Evolutionary conservation across 2,888 invertebrate species (phyloP).

Genomic region (Phalera bucephala): DNA sequence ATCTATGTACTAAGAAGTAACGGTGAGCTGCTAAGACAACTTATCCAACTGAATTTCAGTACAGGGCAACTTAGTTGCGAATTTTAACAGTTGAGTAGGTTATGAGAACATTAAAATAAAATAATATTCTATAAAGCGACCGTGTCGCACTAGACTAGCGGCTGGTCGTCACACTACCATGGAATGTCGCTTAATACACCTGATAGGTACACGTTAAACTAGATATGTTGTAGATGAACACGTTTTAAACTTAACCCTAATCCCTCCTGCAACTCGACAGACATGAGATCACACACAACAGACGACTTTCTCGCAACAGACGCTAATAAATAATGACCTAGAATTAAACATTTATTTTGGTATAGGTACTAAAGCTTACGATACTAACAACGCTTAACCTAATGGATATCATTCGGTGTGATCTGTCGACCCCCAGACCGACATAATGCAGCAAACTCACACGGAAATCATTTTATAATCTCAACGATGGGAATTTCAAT

Average conservation of each 20-base stretch:
- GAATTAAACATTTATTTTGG: slow-evolving; percentile 73
- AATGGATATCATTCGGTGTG: slow-evolving; percentile 49
- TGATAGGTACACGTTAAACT: slow-evolving; percentile 55
- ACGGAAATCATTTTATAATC: slow-evolving; percentile 63
- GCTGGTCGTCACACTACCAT: slow-evolving; percentile 64
- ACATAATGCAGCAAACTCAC: slow-evolving; percentile 68
- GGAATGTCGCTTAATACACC: slow-evolving; percentile 65
- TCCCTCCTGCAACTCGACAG: slow-evolving; percentile 53
- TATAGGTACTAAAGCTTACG: slow-evolving; percentile 74
- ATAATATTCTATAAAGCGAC: slow-evolving; percentile 48
- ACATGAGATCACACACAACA: slow-evolving; percentile 77
- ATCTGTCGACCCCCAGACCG: slow-evolving; percentile 53
- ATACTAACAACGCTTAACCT: slow-evolving; percentile 43
- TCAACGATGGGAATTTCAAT: slow-evolving; percentile 76
- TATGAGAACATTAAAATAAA: slow-evolving; percentile 41
- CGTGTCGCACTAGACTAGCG: slow-evolving; percentile 73
- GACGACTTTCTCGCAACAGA: slow-evolving; percentile 60
- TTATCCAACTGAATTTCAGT: slow-evolving; percentile 45
- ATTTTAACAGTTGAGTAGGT: slow-evolving; percentile 41
- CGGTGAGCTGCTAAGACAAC: slow-evolving; percentile 44
- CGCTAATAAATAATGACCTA: slow-evolving; percentile 79
- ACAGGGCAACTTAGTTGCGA: slow-evolving; percentile 65
- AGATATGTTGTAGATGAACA: slow-evolving; percentile 61
- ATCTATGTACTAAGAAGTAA: slow-evolving; percentile 38
- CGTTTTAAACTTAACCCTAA: slow-evolving; percentile 50